Conservation (phyloP, 2,797 vertebrate genomes). For the Pangasius sanitwongsei region DNA sequence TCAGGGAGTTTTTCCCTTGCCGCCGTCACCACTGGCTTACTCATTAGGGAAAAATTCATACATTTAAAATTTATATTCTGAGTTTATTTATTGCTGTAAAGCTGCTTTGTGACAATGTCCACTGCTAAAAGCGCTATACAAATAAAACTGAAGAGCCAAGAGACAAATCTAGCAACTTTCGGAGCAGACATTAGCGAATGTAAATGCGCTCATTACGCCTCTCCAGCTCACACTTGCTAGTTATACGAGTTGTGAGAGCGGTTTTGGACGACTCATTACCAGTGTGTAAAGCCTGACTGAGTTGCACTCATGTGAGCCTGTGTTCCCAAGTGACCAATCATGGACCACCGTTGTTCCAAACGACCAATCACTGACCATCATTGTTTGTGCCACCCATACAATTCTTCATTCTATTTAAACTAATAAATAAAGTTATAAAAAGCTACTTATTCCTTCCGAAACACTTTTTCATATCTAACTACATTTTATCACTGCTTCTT, state of each 20-base stretch:
- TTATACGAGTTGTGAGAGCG: not conserved
- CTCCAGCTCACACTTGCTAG: not conserved
- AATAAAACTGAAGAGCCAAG: not conserved
- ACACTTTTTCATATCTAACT: not conserved
- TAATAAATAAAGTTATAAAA: not conserved
- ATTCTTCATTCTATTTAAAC: not conserved
- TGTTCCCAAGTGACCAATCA: not conserved
- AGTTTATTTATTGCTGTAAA: too few species aligned
- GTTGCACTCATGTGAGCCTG: not conserved
- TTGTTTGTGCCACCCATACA: too few species aligned
- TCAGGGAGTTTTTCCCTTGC: too few species aligned
- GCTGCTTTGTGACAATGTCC: too few species aligned
- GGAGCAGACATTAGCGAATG: not conserved
- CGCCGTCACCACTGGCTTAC: too few species aligned
- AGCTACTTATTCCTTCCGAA: not conserved
- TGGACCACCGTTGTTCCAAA: not conserved
- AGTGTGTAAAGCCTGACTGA: not conserved
- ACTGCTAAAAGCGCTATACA: too few species aligned
- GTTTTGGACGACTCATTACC: too few species aligned
- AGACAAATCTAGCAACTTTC: not conserved
- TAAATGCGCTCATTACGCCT: not conserved
- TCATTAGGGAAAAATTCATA: too few species aligned
- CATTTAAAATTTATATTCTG: too few species aligned
- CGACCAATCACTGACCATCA: not conserved
- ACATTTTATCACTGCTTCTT: not conserved